Evolutionary conservation across 2,113 vertebrate genomes (phyloP).

Genomic region (Paradisaea rubra): DNA sequence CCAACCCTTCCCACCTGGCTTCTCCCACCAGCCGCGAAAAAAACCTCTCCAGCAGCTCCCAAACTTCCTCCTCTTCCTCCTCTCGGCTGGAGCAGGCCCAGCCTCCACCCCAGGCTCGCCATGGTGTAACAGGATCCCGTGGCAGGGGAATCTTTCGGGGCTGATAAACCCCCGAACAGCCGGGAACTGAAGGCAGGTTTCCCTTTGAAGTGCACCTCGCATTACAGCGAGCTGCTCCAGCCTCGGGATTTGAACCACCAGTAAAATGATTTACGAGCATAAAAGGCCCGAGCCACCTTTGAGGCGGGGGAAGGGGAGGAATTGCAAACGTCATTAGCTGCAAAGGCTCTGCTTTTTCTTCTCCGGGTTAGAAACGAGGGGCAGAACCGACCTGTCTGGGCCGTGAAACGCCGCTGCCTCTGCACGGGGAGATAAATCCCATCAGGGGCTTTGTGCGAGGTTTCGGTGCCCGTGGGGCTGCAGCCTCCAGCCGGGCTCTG

Average conservation of each 20-base stretch:
- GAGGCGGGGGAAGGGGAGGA: background rate
- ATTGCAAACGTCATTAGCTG: background rate
- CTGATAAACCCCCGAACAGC: constrained; percentile 51
- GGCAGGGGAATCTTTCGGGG: constrained; percentile 43
- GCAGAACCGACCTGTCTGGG: background rate
- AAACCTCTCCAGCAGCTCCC: background rate
- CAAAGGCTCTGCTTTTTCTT: background rate
- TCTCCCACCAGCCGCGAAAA: background rate
- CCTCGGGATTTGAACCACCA: constrained; percentile 27
- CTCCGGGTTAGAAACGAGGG: background rate
- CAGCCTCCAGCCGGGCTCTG: background rate
- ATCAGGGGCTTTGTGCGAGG: background rate
- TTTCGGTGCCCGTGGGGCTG: background rate
- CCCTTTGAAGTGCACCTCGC: constrained; percentile 49
- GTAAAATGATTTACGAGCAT: constrained; percentile 66
- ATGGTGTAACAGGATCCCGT: constrained; percentile 55
- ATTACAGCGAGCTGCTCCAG: constrained; percentile 7
- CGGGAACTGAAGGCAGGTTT: constrained; percentile 28
- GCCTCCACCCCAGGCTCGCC: background rate
- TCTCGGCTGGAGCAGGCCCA: background rate
- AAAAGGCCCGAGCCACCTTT: constrained; percentile 27
- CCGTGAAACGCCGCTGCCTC: background rate
- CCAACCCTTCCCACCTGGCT: background rate
- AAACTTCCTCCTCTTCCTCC: background rate
- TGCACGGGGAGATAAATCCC: background rate